Conservation (phyloP, 1,140 invertebrate species). For the Drosophila nikananu region DNA sequence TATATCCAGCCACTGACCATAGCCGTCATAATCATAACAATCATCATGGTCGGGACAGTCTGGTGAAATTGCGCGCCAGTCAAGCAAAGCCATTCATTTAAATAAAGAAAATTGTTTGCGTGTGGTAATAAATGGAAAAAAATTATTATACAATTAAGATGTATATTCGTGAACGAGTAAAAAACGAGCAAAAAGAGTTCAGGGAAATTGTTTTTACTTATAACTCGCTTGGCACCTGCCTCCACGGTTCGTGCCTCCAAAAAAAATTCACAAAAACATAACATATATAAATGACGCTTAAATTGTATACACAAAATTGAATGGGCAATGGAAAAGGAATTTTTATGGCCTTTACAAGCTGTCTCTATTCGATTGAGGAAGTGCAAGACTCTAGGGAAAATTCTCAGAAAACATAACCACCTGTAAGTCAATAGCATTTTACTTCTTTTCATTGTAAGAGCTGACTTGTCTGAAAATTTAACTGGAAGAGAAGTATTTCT, state of each 20-base stretch:
- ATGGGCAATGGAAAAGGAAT: conserved; percentile 27
- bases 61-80: conserved; percentile 73
- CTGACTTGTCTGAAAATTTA: too few species aligned
- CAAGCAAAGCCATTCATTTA: conserved; percentile 74
- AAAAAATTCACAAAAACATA: conserved; percentile 14
- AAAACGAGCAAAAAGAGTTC: conserved; percentile 22
- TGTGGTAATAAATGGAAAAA: conserved; percentile 66
- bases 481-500: not conserved
- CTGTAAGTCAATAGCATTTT: conserved; percentile 19
- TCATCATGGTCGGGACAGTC: conserved; percentile 18
- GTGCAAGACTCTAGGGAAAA: conserved; percentile 1
- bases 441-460: conserved; percentile 12
- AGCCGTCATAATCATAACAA: conserved; percentile 13
- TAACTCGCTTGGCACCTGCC: conserved; percentile 47
- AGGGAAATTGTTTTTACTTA: conserved; percentile 30
- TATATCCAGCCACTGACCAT: conserved; percentile 17
- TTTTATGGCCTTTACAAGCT: conserved; percentile 26
- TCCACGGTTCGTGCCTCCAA: conserved; percentile 55
- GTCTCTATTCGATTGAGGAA: not conserved
- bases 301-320: conserved; percentile 28
- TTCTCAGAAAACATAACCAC: conserved; percentile 22
- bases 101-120: conserved; percentile 78
- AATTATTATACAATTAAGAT: conserved; percentile 79
- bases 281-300: conserved; percentile 24
- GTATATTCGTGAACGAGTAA: conserved; percentile 22